Evolutionary conservation across 1,140 invertebrate species (phyloP), one percentile per base, ranked within the genome.

Genomic region (Telenomus remus): DNA sequence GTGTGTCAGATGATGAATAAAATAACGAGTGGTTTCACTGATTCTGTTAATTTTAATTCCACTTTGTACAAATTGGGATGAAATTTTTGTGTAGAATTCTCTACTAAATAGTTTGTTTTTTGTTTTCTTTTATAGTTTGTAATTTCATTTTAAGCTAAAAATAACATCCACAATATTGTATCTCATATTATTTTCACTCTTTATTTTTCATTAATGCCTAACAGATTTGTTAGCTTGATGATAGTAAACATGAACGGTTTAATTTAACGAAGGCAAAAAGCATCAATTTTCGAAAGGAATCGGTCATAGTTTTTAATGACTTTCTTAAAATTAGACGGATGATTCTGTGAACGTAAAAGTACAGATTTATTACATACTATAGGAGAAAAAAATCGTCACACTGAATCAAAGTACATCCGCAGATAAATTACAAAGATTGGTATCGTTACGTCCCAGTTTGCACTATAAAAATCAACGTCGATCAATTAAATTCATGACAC

Each of bases 1-100:
- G 79, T 80, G 51, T 80, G 79, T 54, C 80, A 46, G 16, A 78
- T 71, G 79, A 72, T 54, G 76, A 69, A 80, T 80, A 63, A 15
- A 12, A 43, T 57, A 44, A 12, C 9, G 39, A 48, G 44, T 56
- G 76, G 47, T 80, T 81, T 79, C 65, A 74, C 64, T 65, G 46
- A 51, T 37, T 13, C 43, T 44, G 11, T 39, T 14, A 35, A 14
- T 15, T 53, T 13, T 0, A 6, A 27, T 4, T 11, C 27, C 8
- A 27, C 8, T 49, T 49, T 16, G 8, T 16, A 11, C 16, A 46
- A 1, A 12, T 46, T 46, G 9, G 9, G n/a, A n/a, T 47, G 8
- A 12, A 13, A 9, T 12, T 47, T 12, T 1, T 27, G 11, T 44
- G 2, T 43, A 13, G 13, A 44, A 13, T 13, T 44, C 19, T 27